Conservation (phyloP, 2,888 invertebrate genomes). For the Galeopsomyia nigrocyanea region DNA sequence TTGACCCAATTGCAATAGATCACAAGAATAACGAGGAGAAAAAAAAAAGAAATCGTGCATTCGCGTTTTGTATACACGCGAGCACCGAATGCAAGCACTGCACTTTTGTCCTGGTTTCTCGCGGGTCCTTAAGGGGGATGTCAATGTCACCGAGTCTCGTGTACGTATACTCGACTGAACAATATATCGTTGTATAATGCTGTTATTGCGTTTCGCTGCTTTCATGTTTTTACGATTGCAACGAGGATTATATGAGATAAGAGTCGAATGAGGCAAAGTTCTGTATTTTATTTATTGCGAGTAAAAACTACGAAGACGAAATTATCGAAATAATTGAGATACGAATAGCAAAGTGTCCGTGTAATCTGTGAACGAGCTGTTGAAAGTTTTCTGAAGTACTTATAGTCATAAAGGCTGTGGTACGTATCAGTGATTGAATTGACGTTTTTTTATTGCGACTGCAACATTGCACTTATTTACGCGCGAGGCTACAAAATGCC, state of each 20-base stretch:
- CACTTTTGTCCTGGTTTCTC: conserved; percentile 36
- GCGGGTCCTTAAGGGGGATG: conserved; percentile 25
- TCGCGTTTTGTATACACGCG: background rate
- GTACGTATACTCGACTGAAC: conserved; percentile 15
- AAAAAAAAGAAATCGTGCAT: background rate
- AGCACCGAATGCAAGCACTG: background rate
- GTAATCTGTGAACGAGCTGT: too few species aligned
- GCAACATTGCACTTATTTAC: too few species aligned
- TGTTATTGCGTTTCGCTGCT: background rate
- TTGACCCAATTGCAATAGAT: conserved; percentile 54
- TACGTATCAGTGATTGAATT: too few species aligned
- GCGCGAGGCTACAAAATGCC: too few species aligned
- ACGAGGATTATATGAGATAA: too few species aligned
- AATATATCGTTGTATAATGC: background rate
- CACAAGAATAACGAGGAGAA: conserved; percentile 2
- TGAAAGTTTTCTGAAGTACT: too few species aligned
- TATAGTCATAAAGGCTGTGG: too few species aligned
- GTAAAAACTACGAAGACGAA: too few species aligned
- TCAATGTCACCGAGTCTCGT: conserved; percentile 40
- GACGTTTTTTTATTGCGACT: too few species aligned
- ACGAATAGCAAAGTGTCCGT: too few species aligned
- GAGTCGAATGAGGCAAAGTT: background rate
- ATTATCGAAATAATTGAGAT: too few species aligned
- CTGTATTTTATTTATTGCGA: background rate
- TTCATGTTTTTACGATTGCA: too few species aligned